Evolutionary conservation across 2,113 vertebrate species (phyloP), one percentile per base, ranked within the genome.

Genomic region (Vanacampus margaritifer): DNA sequence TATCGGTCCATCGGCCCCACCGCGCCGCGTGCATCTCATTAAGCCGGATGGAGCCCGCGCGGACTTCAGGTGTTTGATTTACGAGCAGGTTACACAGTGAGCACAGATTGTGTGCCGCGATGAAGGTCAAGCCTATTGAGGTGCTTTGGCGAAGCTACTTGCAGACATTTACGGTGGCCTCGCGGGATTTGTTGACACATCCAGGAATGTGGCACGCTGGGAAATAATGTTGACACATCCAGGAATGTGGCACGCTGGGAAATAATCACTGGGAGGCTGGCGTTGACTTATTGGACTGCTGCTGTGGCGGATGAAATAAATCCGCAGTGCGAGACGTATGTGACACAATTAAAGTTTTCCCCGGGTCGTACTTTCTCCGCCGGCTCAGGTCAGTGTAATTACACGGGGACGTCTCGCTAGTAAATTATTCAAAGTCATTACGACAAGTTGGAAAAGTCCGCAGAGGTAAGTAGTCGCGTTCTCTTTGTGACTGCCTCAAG

Each of bases 211-310:
- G n/a, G n/a, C n/a, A n/a, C n/a, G n/a, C n/a, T n/a, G n/a, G n/a
- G n/a, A n/a, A n/a, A n/a, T n/a, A n/a, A n/a, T 56, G 54, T 56
- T 56, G 54, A 56, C 54, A 56, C 54, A 56, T 56, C 26, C 26
- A 17, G 54, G 54, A 56, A 56, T 56, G 54, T 7, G 24, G 26
- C 24, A 28, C 54, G 14, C 54, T 56, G 54, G 54, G 54, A 56
- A 56, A 56, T 56, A 56, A 56, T 56, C 54, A 32, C 54, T 32
- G 54, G 54, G 13, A 56, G 26, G 13, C 12, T 28, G 54, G 13
- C 54, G 14, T 56, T 56, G 54, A 56, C 24, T 56, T 56, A 56
- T 28, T 32, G 26, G 54, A 56, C 54, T 28, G 54, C 54, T 6
- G 24, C 54, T 14, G 53, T 1, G 5, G 53, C 24, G n/a, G 12